A percentile compares a stretch with the other conserved stretches of the same genome.
Evolutionary conservation across 1,140 invertebrate species (phyloP).

Genomic region (Psix sp.): DNA sequence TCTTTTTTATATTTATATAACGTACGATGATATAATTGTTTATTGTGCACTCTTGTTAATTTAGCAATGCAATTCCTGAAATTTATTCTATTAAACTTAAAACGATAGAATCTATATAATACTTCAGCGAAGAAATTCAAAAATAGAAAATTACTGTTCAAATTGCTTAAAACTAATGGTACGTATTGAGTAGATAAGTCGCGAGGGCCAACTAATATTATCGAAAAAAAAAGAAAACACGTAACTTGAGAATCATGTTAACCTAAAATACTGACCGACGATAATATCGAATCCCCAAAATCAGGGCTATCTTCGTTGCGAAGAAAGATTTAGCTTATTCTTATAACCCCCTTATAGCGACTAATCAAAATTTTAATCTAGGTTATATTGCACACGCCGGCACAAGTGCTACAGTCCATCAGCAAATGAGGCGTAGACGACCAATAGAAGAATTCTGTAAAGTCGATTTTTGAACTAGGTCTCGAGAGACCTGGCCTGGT

Average conservation of each 20-base stretch:
- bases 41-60: conserved; percentile 44
- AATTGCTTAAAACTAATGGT: conserved; percentile 25
- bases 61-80: conserved; percentile 43
- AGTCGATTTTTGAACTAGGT: conserved; percentile 60
- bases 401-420: conserved; percentile 64
- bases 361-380: conserved; percentile 66
- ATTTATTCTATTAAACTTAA: conserved; percentile 6
- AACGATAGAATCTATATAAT: not conserved
- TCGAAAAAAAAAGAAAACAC: conserved; percentile 37
- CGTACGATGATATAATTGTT: conserved; percentile 32
- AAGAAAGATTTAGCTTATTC: conserved; percentile 60
- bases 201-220: conserved; percentile 12
- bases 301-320: conserved; percentile 58
- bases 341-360: conserved; percentile 64
- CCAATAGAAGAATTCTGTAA: conserved; percentile 33
- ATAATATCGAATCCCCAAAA: conserved; percentile 58
- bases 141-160: not conserved
- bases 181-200: conserved; percentile 14
- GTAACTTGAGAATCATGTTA: conserved; percentile 52
- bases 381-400: conserved; percentile 76
- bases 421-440: conserved; percentile 60
- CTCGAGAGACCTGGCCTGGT: conserved; percentile 49
- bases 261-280: conserved; percentile 61
- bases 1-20: conserved; percentile 27
- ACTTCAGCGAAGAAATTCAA: not conserved